Evolutionary conservation across 2,888 invertebrate genomes (phyloP), one percentile per base, ranked within the genome.

Genomic region (Hemithea aestivaria): DNA sequence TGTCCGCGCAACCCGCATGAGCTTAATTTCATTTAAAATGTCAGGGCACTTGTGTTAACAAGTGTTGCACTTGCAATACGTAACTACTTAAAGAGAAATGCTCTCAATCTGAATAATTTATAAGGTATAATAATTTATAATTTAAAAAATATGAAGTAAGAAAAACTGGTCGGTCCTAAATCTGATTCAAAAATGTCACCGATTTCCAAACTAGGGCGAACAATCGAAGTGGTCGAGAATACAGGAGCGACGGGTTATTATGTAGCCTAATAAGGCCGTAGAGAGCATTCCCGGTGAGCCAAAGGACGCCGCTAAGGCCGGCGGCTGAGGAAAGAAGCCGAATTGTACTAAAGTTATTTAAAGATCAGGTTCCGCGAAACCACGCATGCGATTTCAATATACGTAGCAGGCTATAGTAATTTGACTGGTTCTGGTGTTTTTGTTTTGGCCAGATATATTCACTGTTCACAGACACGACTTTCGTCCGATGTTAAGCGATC

Each of bases 271-370:
- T 82, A 84, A 64, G 85, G 85, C 50, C 47, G 58, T 56, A 47
- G 55, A 53, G 61, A 66, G 59, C 76, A 79, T 81, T 81, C 78
- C 68, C 64, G 61, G 60, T 58, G 58, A 64, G 47, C 66, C 62
- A 83, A 82, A 84, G 84, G 83, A 81, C 82, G 69, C 83, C 85
- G 85, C 79, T 65, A 73, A 80, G 78, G 81, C 72, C 81, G 72
- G 49, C 45, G 39, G 39, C 35, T 67, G 51, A 42, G 38, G 37
- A 33, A 75, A 75, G 74, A 76, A 76, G 62, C 62, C 66, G 60
- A 64, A 71, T 69, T 64, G 62, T 64, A 66, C 66, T 64, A 62
- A 62, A 62, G 70, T 72, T 80, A 79, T 81, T 80, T 80, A 73
- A 76, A 63, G 71, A 75, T 65, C 68, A 56, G 60, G 45, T 81